Evolutionary conservation across 2,888 invertebrate genomes (phyloP).

Genomic region (Campopleginae sp.): DNA sequence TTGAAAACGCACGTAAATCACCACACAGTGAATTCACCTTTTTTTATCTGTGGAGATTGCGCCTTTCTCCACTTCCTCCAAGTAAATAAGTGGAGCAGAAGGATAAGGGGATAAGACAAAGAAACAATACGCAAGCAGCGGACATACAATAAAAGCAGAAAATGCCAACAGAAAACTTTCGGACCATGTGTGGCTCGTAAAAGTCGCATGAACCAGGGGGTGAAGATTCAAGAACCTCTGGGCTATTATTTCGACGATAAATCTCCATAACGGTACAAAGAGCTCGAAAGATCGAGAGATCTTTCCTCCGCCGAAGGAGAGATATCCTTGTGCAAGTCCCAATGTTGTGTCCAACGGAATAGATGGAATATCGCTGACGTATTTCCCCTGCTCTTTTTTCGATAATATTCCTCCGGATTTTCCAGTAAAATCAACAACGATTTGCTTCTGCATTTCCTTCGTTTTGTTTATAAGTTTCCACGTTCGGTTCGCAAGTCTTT

Average conservation of each 20-base stretch:
- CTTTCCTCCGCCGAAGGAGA: not conserved
- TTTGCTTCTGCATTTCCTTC: not conserved
- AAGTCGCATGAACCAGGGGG: constrained; percentile 46
- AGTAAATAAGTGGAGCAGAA: not conserved
- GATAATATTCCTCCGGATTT: too few relatives aligned
- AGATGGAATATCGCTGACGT: constrained; percentile 31
- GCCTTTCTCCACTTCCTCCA: not conserved
- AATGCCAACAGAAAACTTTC: constrained; percentile 37
- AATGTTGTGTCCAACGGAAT: constrained; percentile 26
- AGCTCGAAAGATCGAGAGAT: constrained; percentile 36
- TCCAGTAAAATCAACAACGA: constrained; percentile 3
- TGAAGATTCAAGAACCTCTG: constrained; percentile 29
- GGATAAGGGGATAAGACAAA: not conserved
- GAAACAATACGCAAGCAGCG: not conserved
- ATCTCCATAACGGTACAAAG: constrained; percentile 59
- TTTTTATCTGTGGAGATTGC: not conserved
- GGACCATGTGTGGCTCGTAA: constrained; percentile 51
- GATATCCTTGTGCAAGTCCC: not conserved
- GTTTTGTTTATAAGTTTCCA: not conserved
- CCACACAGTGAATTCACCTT: not conserved
- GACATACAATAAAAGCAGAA: not conserved
- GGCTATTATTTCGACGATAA: constrained; percentile 61
- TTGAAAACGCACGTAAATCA: not conserved
- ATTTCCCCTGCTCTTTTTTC: constrained; percentile 1
- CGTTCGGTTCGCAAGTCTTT: not conserved